Percentiles rank a stretch among this genome's conserved stretches.
phyloP scores from a whole-genome alignment of 2,113 vertebrate genomes.

The Microcebus murinus region DNA sequence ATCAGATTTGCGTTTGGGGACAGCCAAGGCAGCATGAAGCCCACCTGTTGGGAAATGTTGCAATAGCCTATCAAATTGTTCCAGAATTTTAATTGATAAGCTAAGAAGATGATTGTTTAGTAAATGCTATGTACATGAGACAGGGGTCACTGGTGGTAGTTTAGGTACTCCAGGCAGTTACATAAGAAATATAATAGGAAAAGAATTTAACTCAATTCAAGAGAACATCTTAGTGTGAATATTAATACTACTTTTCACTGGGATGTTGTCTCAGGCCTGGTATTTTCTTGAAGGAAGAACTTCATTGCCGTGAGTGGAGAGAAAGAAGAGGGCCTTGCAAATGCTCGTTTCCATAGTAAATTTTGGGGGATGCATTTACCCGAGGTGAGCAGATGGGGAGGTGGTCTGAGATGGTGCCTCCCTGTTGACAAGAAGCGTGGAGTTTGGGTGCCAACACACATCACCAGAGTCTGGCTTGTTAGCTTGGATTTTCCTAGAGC shows the following conservation, averaged over 20 bases:
- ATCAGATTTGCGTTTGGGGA: background rate
- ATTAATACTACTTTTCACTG: background rate
- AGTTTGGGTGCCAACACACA: background rate
- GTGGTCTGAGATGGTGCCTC: background rate
- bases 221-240: background rate
- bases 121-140: background rate
- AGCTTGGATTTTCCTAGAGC: background rate
- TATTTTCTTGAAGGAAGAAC: conserved; percentile 35
- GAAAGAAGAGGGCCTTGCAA: background rate
- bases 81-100: background rate
- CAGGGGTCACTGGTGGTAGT: background rate
- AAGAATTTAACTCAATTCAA: background rate
- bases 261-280: background rate
- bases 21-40: background rate
- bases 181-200: background rate
- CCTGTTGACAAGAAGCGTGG: background rate
- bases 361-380: background rate
- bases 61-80: background rate
- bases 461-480: background rate
- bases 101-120: background rate
- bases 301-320: background rate
- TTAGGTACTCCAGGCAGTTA: background rate
- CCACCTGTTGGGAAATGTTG: background rate
- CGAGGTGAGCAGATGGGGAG: background rate
- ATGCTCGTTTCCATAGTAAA: background rate